A percentile compares a stretch with the other conserved stretches of the same genome.
These are phyloP conservation scores for Penaeus chinensis DNA, from an alignment of 1,140 invertebrate genomes.

Conservation along the genomic window DNA sequence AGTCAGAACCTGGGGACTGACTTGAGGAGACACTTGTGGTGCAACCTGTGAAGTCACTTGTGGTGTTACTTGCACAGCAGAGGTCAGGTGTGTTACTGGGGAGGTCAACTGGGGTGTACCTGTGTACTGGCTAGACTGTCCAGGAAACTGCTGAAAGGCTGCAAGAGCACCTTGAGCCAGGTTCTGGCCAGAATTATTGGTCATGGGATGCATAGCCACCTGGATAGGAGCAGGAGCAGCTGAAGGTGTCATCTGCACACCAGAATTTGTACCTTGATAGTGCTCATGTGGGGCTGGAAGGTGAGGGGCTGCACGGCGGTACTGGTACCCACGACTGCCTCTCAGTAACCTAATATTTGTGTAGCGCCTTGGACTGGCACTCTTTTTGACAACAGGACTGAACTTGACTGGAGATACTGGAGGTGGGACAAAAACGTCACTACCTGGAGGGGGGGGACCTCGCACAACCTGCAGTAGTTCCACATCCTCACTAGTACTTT, in stretches of 20 bases:
- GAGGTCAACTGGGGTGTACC: slow-evolving; percentile 41
- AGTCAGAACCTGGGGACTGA: slow-evolving; percentile 53
- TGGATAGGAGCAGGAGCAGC: slow-evolving; percentile 43
- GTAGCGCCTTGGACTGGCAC: slow-evolving; percentile 57
- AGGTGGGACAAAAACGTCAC: slow-evolving; percentile 52
- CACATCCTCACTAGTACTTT: slow-evolving; percentile 31
- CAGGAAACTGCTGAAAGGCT: slow-evolving; percentile 48
- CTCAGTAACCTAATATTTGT: slow-evolving; percentile 57
- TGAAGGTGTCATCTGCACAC: slow-evolving; percentile 28
- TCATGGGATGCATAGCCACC: slow-evolving; percentile 49
- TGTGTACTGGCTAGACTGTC: slow-evolving; percentile 37
- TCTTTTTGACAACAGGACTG: slow-evolving; percentile 61
- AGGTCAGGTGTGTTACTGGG: slow-evolving; percentile 41
- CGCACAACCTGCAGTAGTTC: slow-evolving; percentile 34
- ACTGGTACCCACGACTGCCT: slow-evolving; percentile 57
- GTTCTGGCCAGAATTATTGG: slow-evolving; percentile 41
- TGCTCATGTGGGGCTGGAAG: slow-evolving; percentile 41
- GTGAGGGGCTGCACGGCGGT: slow-evolving; percentile 52
- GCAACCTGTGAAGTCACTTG: slow-evolving; percentile 48
- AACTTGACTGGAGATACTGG: slow-evolving; percentile 56
- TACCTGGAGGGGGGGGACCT: slow-evolving; percentile 29
- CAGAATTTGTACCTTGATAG: slow-evolving; percentile 31
- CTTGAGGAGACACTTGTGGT: slow-evolving; percentile 48
- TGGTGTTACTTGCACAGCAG: slow-evolving; percentile 41
- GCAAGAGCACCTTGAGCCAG: slow-evolving; percentile 36